Evolutionary conservation across 2,797 vertebrate genomes (phyloP).

Genomic region (Amblyopsis hoosieri): DNA sequence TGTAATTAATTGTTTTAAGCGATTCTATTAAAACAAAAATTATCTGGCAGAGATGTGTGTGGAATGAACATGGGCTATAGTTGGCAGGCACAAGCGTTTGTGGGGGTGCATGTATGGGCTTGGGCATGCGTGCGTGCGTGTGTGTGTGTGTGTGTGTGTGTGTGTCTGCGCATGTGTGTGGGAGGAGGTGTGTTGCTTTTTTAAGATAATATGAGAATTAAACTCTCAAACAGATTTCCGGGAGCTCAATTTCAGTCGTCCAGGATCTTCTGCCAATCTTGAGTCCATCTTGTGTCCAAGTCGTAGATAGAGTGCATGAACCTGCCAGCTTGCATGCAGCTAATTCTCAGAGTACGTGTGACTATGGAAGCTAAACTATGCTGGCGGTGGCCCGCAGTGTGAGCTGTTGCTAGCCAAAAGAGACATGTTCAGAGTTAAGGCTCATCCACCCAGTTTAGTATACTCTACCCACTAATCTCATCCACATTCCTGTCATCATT

Average conservation of each 20-base stretch:
- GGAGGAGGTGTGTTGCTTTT: slow-evolving; percentile 13
- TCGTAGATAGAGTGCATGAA: slow-evolving; percentile 56
- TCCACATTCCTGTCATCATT: slow-evolving; percentile 8
- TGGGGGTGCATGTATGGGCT: background rate
- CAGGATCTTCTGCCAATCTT: slow-evolving; percentile 58
- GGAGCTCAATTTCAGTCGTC: slow-evolving; percentile 54
- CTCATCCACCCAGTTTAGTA: too few relatives aligned
- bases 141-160: slow-evolving; percentile 34
- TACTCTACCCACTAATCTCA: too few relatives aligned
- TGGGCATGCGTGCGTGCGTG: background rate
- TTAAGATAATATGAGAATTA: slow-evolving; percentile 53
- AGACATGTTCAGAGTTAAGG: too few relatives aligned
- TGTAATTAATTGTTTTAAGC: slow-evolving; percentile 99
- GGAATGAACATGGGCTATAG: slow-evolving; percentile 81
- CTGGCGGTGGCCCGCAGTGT: slow-evolving; percentile 24
- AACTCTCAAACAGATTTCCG: slow-evolving; percentile 57
- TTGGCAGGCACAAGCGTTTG: slow-evolving; percentile 62
- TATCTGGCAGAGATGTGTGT: slow-evolving; percentile 86
- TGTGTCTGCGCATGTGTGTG: slow-evolving; percentile 16
- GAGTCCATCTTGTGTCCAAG: slow-evolving; percentile 52
- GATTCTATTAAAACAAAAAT: slow-evolving; percentile 99
- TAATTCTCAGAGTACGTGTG: slow-evolving; percentile 15
- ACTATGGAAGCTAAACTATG: slow-evolving; percentile 8
- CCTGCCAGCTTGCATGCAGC: slow-evolving; percentile 51
- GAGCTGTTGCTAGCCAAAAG: slow-evolving; percentile 24